Percentiles rank a stretch among this genome's conserved stretches.
phyloP scores from a whole-genome alignment of 2,113 vertebrate species.

The Numenius arquata region DNA sequence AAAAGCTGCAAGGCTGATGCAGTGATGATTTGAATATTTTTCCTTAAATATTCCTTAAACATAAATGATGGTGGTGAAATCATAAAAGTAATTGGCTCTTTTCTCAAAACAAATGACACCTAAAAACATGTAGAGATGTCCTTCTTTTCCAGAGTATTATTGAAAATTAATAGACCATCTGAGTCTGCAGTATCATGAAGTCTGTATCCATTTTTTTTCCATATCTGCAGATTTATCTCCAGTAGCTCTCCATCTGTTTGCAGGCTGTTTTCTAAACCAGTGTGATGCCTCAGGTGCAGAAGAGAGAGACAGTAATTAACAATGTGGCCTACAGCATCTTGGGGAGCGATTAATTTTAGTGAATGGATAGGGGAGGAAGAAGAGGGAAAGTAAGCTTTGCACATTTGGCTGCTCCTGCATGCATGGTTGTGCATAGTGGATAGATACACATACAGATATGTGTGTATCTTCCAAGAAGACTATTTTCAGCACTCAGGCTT shows the following conservation, averaged over 20 bases:
- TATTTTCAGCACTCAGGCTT: conserved; percentile 43
- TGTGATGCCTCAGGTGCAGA: conserved; percentile 30
- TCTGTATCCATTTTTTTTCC: conserved; percentile 2
- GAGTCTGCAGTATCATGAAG: conserved; percentile 10
- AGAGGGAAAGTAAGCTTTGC: not conserved
- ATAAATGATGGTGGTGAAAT: not conserved
- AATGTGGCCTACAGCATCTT: conserved; percentile 48
- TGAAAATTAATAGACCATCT: conserved; percentile 53
- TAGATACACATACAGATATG: not conserved
- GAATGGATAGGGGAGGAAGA: conserved; percentile 5
- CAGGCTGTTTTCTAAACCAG: conserved; percentile 44
- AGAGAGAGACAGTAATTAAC: conserved; percentile 66
- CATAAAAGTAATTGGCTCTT: not conserved
- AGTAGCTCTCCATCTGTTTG: conserved; percentile 66
- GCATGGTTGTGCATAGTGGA: not conserved
- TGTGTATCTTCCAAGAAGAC: conserved; percentile 6
- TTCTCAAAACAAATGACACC: conserved; percentile 5
- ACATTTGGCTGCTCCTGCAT: not conserved
- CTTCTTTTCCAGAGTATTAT: conserved; percentile 14
- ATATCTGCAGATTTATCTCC: conserved; percentile 54
- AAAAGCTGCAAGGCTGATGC: not conserved
- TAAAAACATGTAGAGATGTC: not conserved
- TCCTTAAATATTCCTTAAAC: not conserved
- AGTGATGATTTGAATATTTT: not conserved
- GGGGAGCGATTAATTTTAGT: conserved; percentile 62